Evolutionary conservation across 2,797 vertebrate genomes (phyloP).

Genomic region (Anisognathus igniventris): DNA sequence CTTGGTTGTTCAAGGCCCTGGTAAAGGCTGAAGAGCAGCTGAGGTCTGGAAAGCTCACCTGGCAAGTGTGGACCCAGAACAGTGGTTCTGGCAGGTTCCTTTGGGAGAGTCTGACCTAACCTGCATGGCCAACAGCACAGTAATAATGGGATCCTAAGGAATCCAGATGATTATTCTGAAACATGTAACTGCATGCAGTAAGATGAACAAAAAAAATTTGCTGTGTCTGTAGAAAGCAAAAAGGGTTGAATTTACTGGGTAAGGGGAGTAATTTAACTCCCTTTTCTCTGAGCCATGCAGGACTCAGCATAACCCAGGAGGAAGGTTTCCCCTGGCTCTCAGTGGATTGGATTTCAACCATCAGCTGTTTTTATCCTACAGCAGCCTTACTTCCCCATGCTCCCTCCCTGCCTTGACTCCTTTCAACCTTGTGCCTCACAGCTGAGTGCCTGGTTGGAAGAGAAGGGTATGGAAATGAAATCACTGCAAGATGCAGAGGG

Average conservation of each 20-base stretch:
- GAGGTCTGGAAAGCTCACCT: neutral
- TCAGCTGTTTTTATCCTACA: neutral
- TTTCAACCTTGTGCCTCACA: neutral
- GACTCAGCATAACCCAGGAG: neutral
- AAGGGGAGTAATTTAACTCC: neutral
- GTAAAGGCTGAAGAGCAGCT: neutral
- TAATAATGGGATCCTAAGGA: neutral
- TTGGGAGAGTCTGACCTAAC: neutral
- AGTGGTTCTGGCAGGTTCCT: neutral
- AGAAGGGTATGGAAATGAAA: slow-evolving; percentile 24
- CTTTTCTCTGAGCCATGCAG: neutral
- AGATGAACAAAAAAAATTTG: neutral
- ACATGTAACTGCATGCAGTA: neutral
- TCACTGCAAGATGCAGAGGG: neutral
- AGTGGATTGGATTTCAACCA: neutral
- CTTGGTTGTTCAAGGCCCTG: neutral
- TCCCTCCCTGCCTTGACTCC: neutral
- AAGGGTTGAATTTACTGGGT: neutral
- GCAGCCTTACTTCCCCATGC: neutral
- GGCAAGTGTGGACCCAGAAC: neutral
- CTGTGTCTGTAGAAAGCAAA: neutral
- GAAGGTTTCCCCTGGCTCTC: neutral
- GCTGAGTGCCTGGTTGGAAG: neutral
- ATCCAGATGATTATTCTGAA: neutral
- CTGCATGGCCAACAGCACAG: neutral